Percentiles rank a stretch among this genome's conserved stretches.
Conservation (phyloP, 2,888 invertebrate genomes). For the Pyrochroa serraticornis region DNA sequence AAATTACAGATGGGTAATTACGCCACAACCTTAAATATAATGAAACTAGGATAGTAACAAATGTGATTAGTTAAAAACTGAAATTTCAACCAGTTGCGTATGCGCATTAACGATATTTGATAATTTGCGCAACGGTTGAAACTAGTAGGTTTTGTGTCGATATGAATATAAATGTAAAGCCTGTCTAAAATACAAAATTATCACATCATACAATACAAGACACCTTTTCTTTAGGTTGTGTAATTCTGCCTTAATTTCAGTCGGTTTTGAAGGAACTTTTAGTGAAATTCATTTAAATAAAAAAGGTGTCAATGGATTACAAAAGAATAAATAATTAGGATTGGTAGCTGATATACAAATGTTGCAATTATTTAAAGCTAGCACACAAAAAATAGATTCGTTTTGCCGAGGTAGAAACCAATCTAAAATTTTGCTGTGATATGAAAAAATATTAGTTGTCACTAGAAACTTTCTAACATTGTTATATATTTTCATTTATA, state of each 20-base stretch:
- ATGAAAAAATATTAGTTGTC: conserved; percentile 49
- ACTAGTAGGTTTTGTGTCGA: conserved; percentile 13
- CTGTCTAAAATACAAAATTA: conserved; percentile 40
- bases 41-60: conserved; percentile 3
- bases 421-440: conserved; percentile 40
- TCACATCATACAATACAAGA: conserved; percentile 46
- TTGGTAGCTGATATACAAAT: conserved; percentile 12
- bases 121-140: neutral
- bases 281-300: conserved; percentile 14
- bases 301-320: conserved; percentile 31
- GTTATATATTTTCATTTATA: conserved; percentile 49
- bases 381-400: conserved; percentile 29
- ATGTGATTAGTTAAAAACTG: conserved; percentile 4
- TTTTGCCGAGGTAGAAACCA: conserved; percentile 31
- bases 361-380: conserved; percentile 19
- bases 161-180: conserved; percentile 32
- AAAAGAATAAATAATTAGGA: conserved; percentile 15
- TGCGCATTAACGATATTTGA: too few species aligned
- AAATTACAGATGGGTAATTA: conserved; percentile 35
- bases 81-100: too few species aligned
- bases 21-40: conserved; percentile 32
- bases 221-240: conserved; percentile 37
- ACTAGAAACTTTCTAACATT: conserved; percentile 48
- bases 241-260: conserved; percentile 11
- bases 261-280: conserved; percentile 29